Percentiles rank a stretch among this genome's conserved stretches.
Evolutionary conservation across 2,113 vertebrate genomes (phyloP).

Genomic region (Epinephelus fuscoguttatus): DNA sequence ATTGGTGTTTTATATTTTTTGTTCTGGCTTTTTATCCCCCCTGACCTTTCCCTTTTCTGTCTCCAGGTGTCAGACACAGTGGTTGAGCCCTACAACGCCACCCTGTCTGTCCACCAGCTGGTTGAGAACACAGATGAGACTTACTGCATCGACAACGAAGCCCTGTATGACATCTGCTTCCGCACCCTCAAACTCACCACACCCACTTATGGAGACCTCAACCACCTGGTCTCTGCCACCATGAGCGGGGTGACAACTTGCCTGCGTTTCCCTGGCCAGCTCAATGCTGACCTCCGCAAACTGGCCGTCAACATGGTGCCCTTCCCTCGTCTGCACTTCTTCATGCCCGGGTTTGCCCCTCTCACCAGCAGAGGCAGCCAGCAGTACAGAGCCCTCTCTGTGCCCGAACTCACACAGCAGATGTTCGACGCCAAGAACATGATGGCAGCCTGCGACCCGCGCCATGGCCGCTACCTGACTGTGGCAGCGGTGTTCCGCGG

Average conservation of each 20-base stretch:
- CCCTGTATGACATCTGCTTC: slow-evolving; percentile 97
- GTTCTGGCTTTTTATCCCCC: neutral
- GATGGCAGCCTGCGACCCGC: slow-evolving; percentile 94
- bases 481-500: slow-evolving; percentile 92
- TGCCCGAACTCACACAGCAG: slow-evolving; percentile 93
- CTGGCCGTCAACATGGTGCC: slow-evolving; percentile 97
- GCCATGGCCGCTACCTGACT: slow-evolving; percentile 91
- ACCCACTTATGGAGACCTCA: slow-evolving; percentile 94
- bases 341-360: slow-evolving; percentile 95
- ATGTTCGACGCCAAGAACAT: slow-evolving; percentile 95
- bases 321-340: slow-evolving; percentile 96
- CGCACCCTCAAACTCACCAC: slow-evolving; percentile 95
- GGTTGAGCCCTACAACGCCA: slow-evolving; percentile 96
- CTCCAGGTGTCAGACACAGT: slow-evolving; percentile 90
- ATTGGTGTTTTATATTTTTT: neutral
- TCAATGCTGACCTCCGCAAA: slow-evolving; percentile 95
- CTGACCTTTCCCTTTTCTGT: neutral
- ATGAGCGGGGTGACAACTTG: slow-evolving; percentile 97
- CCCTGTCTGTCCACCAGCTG: slow-evolving; percentile 93
- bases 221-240: slow-evolving; percentile 94
- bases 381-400: slow-evolving; percentile 92
- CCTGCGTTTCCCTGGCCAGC: slow-evolving; percentile 93
- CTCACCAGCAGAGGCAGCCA: slow-evolving; percentile 93
- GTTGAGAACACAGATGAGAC: slow-evolving; percentile 98
- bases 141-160: slow-evolving; percentile 97